phyloP scores from a whole-genome alignment of 2,888 invertebrate species.

The Tachystola acroxantha region DNA sequence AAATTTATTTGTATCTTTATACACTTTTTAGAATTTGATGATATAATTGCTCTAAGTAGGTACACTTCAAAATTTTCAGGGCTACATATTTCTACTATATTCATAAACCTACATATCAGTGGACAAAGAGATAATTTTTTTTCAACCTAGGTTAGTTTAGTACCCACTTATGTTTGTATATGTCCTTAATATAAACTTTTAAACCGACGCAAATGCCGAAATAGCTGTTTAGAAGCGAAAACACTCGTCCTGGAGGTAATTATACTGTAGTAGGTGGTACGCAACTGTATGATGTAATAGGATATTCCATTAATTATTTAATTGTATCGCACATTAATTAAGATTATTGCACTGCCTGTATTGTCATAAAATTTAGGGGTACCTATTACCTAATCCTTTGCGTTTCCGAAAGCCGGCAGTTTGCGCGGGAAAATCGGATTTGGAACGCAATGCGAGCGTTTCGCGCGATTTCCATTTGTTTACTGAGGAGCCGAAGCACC shows the following conservation, averaged over 20 bases:
- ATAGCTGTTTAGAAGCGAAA: slow-evolving; percentile 5
- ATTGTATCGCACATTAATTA: not conserved
- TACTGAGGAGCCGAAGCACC: slow-evolving; percentile 17
- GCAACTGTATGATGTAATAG: slow-evolving; percentile 8
- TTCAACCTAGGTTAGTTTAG: too few species aligned
- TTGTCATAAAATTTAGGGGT: not conserved
- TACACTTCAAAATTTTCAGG: too few species aligned
- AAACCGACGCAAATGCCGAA: slow-evolving; percentile 1
- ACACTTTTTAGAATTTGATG: too few species aligned
- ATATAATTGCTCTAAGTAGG: too few species aligned
- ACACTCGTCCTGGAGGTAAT: slow-evolving; percentile 7
- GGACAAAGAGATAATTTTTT: too few species aligned
- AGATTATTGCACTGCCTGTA: not conserved
- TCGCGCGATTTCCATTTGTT: slow-evolving; percentile 21
- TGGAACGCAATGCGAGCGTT: slow-evolving; percentile 13
- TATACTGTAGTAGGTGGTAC: slow-evolving; percentile 1
- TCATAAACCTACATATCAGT: too few species aligned
- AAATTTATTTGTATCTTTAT: too few species aligned
- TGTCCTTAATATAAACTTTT: slow-evolving; percentile 5
- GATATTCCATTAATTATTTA: not conserved
- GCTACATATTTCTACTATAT: too few species aligned
- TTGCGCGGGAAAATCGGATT: slow-evolving; percentile 19
- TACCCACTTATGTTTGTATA: too few species aligned
- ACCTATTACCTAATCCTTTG: not conserved
- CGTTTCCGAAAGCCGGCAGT: slow-evolving; percentile 7